A percentile compares a stretch with the other conserved stretches of the same genome.
Evolutionary conservation across 2,888 invertebrate species (phyloP).

Genomic region (Drosophila incognita): DNA sequence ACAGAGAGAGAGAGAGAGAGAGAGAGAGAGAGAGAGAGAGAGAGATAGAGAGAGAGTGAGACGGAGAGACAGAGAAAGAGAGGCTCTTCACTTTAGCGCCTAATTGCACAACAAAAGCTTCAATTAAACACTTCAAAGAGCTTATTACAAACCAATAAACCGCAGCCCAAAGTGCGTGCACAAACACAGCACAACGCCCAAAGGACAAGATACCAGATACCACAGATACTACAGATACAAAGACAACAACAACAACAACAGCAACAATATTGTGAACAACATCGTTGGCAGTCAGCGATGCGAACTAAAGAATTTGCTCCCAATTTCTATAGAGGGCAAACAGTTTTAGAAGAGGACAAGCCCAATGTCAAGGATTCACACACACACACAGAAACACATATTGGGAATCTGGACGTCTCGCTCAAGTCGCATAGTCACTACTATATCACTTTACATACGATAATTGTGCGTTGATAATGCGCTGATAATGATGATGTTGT

Average conservation of each 20-base stretch:
- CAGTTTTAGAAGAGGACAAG: constrained; percentile 8
- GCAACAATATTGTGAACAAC: constrained; percentile 9
- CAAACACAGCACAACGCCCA: constrained; percentile 47
- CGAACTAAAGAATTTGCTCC: constrained; percentile 47
- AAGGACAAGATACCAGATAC: constrained; percentile 30
- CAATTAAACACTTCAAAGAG: constrained; percentile 80
- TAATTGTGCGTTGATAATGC: constrained; percentile 77
- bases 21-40: background rate
- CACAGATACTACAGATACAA: constrained; percentile 27
- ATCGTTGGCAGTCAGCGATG: constrained; percentile 36
- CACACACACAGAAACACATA: constrained; percentile 12
- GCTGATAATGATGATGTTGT: constrained; percentile 57
- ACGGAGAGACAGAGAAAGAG: background rate
- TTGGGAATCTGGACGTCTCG: constrained; percentile 7
- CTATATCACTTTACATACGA: constrained; percentile 75
- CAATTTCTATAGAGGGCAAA: constrained; percentile 46
- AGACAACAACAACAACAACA: constrained; percentile 11
- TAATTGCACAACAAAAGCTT: constrained; percentile 81
- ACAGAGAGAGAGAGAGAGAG: no score
- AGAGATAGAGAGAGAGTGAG: background rate
- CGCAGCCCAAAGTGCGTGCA: constrained; percentile 67
- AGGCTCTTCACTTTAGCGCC: constrained; percentile 74
- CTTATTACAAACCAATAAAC: constrained; percentile 80
- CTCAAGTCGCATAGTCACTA: constrained; percentile 33
- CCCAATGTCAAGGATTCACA: constrained; percentile 74